These are phyloP conservation scores for Mythimna loreyi DNA, from an alignment of 2,888 invertebrate species.

Conservation along the genomic window DNA sequence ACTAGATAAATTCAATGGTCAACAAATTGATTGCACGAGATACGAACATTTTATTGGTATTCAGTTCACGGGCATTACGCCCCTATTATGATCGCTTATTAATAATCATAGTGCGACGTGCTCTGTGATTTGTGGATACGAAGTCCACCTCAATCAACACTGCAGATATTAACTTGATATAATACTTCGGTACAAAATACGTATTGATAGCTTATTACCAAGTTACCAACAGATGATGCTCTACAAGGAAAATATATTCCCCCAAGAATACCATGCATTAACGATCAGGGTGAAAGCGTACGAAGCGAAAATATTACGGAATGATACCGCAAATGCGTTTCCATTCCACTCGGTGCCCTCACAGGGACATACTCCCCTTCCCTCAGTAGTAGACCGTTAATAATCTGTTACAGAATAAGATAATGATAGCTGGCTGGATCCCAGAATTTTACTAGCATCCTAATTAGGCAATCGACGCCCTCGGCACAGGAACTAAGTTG, in stretches of 20 bases:
- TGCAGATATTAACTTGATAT: conserved; percentile 6
- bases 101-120: conserved; percentile 32
- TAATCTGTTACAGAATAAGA: conserved; percentile 54
- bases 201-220: conserved; percentile 13
- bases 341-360: conserved; percentile 22
- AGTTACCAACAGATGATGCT: conserved; percentile 18
- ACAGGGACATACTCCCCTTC: conserved; percentile 29
- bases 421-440: conserved; percentile 47
- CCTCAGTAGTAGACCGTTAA: conserved; percentile 41
- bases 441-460: conserved; percentile 45
- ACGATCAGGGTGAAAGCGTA: conserved; percentile 19
- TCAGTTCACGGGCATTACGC: conserved; percentile 61
- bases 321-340: conserved; percentile 35
- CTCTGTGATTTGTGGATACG: conserved; percentile 29
- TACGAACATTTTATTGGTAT: conserved; percentile 57
- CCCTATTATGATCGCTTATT: conserved; percentile 56
- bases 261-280: conserved; percentile 12
- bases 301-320: conserved; percentile 25
- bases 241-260: conserved; percentile 29
- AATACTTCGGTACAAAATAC: background rate
- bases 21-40: conserved; percentile 52
- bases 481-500: conserved; percentile 55
- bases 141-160: conserved; percentile 24
- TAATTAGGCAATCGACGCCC: conserved; percentile 51
- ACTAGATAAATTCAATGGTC: conserved; percentile 36